A percentile compares a stretch with the other conserved stretches of the same genome.
Conservation (phyloP, 2,113 vertebrate species). For the Girardinichthys multiradiatus region DNA sequence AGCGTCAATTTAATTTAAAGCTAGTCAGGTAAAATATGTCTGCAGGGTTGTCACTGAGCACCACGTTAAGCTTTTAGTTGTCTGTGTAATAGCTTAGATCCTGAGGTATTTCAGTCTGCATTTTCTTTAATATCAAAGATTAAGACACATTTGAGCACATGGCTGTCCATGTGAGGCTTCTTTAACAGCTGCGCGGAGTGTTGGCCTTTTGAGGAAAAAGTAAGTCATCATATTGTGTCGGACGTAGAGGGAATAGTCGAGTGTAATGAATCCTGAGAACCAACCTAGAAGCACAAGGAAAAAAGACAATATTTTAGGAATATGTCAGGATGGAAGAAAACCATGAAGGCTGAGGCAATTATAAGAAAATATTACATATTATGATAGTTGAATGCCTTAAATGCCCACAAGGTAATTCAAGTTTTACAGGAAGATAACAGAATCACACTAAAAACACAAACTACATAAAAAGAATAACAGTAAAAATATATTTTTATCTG, state of each 20-base stretch:
- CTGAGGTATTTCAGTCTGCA: not conserved
- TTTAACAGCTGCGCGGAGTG: not conserved
- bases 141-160: not conserved
- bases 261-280: slow-evolving; percentile 15
- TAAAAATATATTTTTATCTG: too few species aligned
- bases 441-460: too few species aligned
- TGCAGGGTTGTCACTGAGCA: not conserved
- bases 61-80: not conserved
- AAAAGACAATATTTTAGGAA: slow-evolving; percentile 10
- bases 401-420: too few species aligned
- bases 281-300: slow-evolving; percentile 18
- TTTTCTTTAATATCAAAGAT: not conserved
- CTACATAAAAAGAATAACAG: too few species aligned
- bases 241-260: slow-evolving; percentile 3
- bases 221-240: not conserved
- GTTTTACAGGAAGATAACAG: too few species aligned
- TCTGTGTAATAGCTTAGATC: not conserved
- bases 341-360: too few species aligned
- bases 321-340: not conserved
- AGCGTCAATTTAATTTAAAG: not conserved
- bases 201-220: too few species aligned
- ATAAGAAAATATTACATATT: too few species aligned
- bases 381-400: too few species aligned
- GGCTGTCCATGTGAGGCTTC: not conserved
- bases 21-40: not conserved